A percentile compares a stretch with the other conserved stretches of the same genome.
Conservation (phyloP, 2,113 vertebrate species). For the Bujurquina vittata region DNA sequence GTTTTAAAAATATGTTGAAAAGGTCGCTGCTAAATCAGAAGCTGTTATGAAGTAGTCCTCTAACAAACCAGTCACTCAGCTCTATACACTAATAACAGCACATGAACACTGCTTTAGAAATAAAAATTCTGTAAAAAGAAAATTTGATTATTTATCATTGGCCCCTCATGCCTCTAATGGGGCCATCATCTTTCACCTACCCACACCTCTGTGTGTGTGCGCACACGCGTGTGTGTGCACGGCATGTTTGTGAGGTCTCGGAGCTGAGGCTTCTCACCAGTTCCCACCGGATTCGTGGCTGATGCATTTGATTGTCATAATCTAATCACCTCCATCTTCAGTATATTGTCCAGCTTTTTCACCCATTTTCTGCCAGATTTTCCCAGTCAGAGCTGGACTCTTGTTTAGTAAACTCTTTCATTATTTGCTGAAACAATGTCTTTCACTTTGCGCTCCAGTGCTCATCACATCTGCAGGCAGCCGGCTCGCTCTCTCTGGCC, state of each 20-base stretch:
- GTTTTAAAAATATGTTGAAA: constrained; percentile 1
- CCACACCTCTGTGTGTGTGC: too few species aligned
- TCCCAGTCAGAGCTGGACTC: neutral
- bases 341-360: neutral
- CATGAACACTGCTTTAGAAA: neutral
- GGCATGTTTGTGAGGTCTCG: neutral
- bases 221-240: neutral
- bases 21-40: neutral
- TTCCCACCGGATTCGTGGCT: neutral
- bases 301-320: neutral
- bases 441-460: neutral
- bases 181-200: neutral
- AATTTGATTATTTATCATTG: neutral
- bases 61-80: neutral
- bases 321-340: neutral
- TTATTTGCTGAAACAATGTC: neutral
- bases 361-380: neutral
- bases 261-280: neutral
- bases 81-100: constrained; percentile 15
- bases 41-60: neutral
- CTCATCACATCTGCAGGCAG: neutral
- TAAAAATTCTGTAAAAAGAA: neutral
- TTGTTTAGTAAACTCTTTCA: neutral
- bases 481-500: neutral
- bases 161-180: neutral